phyloP scores from a whole-genome alignment of 2,113 vertebrate genomes.

The Potamarius usumacintae region DNA sequence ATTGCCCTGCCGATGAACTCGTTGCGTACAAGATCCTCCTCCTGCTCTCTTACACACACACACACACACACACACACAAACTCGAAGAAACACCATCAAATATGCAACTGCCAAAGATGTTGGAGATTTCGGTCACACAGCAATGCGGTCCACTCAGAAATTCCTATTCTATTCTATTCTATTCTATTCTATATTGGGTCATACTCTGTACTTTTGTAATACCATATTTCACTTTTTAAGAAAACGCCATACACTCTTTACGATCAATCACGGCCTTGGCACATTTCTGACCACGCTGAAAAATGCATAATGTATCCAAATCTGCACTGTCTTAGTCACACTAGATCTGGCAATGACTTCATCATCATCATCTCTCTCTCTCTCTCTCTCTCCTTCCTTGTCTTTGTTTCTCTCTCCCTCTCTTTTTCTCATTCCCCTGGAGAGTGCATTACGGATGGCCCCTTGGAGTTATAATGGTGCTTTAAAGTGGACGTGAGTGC shows the following conservation, averaged over 20 bases:
- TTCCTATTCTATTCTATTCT: background rate
- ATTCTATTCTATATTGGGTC: background rate
- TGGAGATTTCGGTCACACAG: conserved; percentile 8
- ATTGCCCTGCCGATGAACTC: conserved; percentile 55
- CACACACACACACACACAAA: conserved; percentile 11
- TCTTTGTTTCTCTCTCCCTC: conserved; percentile 4
- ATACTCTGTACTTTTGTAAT: background rate
- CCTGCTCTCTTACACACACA: conserved; percentile 1
- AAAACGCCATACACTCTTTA: background rate
- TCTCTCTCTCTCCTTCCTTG: conserved; percentile 18
- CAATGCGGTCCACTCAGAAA: background rate
- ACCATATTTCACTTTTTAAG: background rate
- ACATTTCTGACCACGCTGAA: background rate
- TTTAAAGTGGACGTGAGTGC: conserved; percentile 58
- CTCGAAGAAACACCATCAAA: conserved; percentile 37
- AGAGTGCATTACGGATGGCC: conserved; percentile 47
- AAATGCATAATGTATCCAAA: background rate
- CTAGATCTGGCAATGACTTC: conserved; percentile 34
- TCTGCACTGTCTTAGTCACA: conserved; percentile 34
- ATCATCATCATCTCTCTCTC: conserved; percentile 34
- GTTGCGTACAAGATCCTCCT: conserved; percentile 42
- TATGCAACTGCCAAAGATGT: conserved; percentile 22
- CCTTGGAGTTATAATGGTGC: conserved; percentile 49
- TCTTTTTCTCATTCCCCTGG: conserved; percentile 42
- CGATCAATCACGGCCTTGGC: background rate